Conservation (phyloP, 2,888 invertebrate genomes). For the Drosophila kuntzei region DNA sequence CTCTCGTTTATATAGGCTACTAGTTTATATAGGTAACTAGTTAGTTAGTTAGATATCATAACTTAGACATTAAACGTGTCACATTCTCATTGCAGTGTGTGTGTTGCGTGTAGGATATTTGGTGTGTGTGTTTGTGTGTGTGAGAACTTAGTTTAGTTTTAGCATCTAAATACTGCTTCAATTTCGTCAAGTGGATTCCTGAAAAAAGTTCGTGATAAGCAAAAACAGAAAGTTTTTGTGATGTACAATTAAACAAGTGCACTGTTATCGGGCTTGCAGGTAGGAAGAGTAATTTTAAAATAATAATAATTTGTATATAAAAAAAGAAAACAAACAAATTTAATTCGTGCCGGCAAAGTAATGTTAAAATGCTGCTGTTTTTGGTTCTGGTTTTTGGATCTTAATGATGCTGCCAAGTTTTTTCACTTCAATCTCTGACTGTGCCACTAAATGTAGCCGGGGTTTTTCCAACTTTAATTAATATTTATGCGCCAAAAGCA, state of each 20-base stretch:
- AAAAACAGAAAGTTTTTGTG: conserved; percentile 64
- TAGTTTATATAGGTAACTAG: conserved; percentile 34
- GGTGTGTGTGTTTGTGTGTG: conserved; percentile 37
- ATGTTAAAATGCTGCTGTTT: conserved; percentile 21
- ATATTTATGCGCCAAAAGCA: conserved; percentile 72
- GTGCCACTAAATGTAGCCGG: conserved; percentile 34
- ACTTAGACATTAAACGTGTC: conserved; percentile 62
- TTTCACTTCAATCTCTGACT: conserved; percentile 23
- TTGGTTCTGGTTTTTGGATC: conserved; percentile 43
- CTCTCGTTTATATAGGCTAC: conserved; percentile 50
- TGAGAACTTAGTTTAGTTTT: conserved; percentile 71
- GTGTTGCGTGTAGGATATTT: conserved; percentile 9
- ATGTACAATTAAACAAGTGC: conserved; percentile 64
- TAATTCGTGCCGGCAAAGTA: conserved; percentile 23
- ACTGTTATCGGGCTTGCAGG: conserved; percentile 30
- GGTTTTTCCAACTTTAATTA: conserved; percentile 73
- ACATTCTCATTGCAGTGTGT: conserved; percentile 64
- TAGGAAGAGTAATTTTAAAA: conserved; percentile 15
- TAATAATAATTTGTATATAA: conserved; percentile 8
- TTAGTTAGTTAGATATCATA: conserved; percentile 47
- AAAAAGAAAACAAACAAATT: conserved; percentile 22
- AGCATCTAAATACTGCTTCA: conserved; percentile 86
- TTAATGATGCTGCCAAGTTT: conserved; percentile 29
- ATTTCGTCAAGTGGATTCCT: conserved; percentile 86
- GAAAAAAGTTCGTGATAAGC: conserved; percentile 70